Base-by-base conservation (phyloP, 2,888 invertebrate species). In the Eupithecia pulchellata region DNA sequence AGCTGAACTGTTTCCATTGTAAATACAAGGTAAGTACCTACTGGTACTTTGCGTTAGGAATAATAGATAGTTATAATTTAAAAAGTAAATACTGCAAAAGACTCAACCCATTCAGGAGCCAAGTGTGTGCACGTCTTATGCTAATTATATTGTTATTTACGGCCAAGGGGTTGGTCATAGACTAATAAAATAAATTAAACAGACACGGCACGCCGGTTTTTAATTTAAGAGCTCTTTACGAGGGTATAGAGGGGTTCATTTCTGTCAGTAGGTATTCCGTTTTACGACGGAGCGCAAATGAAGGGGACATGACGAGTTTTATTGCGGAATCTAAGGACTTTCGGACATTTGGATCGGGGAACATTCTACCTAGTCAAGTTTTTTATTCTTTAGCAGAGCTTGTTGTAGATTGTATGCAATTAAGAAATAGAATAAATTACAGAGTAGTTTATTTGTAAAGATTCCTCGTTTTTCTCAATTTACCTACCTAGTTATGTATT, bases 111-210 rank as follows among this genome's bases (percentile, higher is more conserved):
- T 90, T 88, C 89, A 89, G 85, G 82, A 87, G 86, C 83, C 78
- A 83, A 84, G 84, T 88, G 89, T 89, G 89, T 79, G 81, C 87
- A 86, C 90, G 89, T 90, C 90, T 90, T 91, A 92, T 91, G 91
- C 89, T 89, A 92, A 91, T 91, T 84, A 84, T 83, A 78, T 76
- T 80, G 85, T 87, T 90, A 91, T 91, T 92, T 92, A 92, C 89
- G 88, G 88, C 79, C 78, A 77, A 84, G 88, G 89, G 89, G 86
- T 83, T 85, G 84, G 77, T 58, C 84, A 84, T 71, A 85, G 89
- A 89, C 71, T 81, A 86, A 82, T 78, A 82, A 80, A 71, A 75
- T 78, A 77, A 82, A 82, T 76, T 80, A 77, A 76, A 73, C 75
- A 86, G 86, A 85, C 69, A 74, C 69, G 79, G 62, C 68, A 75